phyloP scores from a whole-genome alignment of 1,140 invertebrate genomes.

The Carposina sasakii region DNA sequence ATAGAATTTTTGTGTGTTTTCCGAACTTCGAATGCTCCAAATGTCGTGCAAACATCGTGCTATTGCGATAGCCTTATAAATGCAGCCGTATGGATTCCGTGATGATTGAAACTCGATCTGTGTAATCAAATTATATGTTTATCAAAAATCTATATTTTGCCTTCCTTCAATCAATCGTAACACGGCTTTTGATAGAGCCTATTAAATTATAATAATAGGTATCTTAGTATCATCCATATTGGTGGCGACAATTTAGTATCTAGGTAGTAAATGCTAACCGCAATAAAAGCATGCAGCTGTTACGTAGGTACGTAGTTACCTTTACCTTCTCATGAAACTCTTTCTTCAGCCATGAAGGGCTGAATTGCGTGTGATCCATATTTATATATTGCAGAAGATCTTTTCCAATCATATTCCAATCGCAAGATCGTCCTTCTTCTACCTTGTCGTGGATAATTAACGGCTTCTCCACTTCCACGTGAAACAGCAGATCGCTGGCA shows the following conservation, averaged over 20 bases:
- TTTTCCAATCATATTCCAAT: slow-evolving; percentile 32
- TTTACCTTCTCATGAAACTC: slow-evolving; percentile 54
- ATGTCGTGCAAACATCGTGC: slow-evolving; percentile 44
- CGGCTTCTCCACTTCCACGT: slow-evolving; percentile 50
- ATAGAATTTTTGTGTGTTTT: slow-evolving; percentile 29
- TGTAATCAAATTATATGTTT: slow-evolving; percentile 6
- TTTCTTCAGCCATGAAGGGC: slow-evolving; percentile 51
- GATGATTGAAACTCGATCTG: slow-evolving; percentile 33
- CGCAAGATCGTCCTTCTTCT: slow-evolving; percentile 21
- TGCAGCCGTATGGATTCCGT: slow-evolving; percentile 54
- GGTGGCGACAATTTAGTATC: too few species aligned
- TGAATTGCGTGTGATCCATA: slow-evolving; percentile 47
- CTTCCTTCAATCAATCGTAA: too few species aligned
- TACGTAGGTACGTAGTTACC: too few species aligned
- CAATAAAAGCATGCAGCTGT: too few species aligned
- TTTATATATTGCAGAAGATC: slow-evolving; percentile 31
- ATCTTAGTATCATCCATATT: too few species aligned
- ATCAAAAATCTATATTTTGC: too few species aligned
- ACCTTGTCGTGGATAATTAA: slow-evolving; percentile 34
- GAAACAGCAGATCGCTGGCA: slow-evolving; percentile 50
- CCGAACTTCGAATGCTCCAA: slow-evolving; percentile 35
- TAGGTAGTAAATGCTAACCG: too few species aligned
- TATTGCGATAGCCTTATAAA: slow-evolving; percentile 45
- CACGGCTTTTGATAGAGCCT: too few species aligned
- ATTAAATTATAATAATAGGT: too few species aligned